Evolutionary conservation across 2,797 vertebrate species (phyloP).

Genomic region (Discoglossus pictus): DNA sequence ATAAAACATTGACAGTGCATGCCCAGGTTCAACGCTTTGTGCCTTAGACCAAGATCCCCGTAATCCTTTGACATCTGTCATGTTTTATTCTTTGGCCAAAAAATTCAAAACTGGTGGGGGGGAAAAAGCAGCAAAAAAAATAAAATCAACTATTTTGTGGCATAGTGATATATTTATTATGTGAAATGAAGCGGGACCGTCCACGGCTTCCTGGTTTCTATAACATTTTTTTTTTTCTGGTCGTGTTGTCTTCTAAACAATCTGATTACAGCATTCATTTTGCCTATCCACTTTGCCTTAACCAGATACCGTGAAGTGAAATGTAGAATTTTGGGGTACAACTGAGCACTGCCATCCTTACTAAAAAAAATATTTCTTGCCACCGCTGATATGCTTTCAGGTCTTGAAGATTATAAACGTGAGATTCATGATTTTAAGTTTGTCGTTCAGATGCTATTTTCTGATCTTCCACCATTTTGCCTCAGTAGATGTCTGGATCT

Average conservation of each 20-base stretch:
- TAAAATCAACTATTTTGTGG: slow-evolving; percentile 6
- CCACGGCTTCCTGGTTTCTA: not conserved
- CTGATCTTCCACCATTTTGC: not conserved
- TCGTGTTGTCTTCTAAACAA: slow-evolving; percentile 7
- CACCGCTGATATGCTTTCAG: not conserved
- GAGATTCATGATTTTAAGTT: too few species aligned
- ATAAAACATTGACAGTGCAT: slow-evolving; percentile 16
- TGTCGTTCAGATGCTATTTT: too few species aligned
- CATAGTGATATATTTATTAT: slow-evolving; percentile 9
- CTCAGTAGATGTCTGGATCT: not conserved
- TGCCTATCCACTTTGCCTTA: slow-evolving; percentile 1
- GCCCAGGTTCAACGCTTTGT: slow-evolving; percentile 21
- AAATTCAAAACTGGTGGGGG: not conserved
- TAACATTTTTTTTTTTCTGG: not conserved
- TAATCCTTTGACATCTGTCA: slow-evolving; percentile 13
- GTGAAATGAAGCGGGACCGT: not conserved
- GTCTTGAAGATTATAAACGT: not conserved
- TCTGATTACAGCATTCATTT: not conserved
- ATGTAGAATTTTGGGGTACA: not conserved
- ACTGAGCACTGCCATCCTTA: slow-evolving; percentile 18
- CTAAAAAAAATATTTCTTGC: not conserved
- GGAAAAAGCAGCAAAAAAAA: not conserved
- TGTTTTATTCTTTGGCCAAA: slow-evolving; percentile 16
- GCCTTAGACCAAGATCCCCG: slow-evolving; percentile 28
- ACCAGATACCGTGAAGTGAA: not conserved